A percentile compares a stretch with the other conserved stretches of the same genome.
Evolutionary conservation across 2,888 invertebrate species (phyloP).

Genomic region (Molorchus minor): DNA sequence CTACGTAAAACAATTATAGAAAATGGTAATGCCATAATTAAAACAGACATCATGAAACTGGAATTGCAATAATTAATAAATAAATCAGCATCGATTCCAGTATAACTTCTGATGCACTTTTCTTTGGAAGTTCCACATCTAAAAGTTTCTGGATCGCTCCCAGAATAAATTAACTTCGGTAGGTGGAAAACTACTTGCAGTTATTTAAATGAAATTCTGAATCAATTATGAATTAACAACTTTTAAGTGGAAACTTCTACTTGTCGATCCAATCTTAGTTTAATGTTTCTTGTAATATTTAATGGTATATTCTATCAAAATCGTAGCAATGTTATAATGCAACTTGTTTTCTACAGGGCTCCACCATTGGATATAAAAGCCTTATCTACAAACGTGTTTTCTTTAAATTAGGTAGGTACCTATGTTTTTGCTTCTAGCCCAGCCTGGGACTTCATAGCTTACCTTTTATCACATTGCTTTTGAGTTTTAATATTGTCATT

Average conservation of each 20-base stretch:
- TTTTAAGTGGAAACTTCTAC: background rate
- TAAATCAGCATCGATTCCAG: background rate
- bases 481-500: no score
- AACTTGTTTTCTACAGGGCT: no score
- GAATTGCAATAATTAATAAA: background rate
- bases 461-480: no score
- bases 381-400: no score
- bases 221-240: slow-evolving; percentile 8
- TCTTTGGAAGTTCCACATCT: background rate
- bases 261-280: background rate
- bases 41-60: background rate
- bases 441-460: no score
- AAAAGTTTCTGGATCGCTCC: slow-evolving; percentile 4
- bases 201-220: slow-evolving; percentile 7
- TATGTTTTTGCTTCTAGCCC: no score
- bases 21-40: background rate
- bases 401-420: no score
- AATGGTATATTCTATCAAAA: no score
- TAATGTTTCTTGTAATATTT: no score
- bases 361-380: no score
- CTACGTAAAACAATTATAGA: no score
- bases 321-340: no score
- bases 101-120: slow-evolving; percentile 6
- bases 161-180: slow-evolving; percentile 9
- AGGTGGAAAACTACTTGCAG: slow-evolving; percentile 7